Evolutionary conservation across 2,888 invertebrate species (phyloP).

Genomic region (Idaea biselata): DNA sequence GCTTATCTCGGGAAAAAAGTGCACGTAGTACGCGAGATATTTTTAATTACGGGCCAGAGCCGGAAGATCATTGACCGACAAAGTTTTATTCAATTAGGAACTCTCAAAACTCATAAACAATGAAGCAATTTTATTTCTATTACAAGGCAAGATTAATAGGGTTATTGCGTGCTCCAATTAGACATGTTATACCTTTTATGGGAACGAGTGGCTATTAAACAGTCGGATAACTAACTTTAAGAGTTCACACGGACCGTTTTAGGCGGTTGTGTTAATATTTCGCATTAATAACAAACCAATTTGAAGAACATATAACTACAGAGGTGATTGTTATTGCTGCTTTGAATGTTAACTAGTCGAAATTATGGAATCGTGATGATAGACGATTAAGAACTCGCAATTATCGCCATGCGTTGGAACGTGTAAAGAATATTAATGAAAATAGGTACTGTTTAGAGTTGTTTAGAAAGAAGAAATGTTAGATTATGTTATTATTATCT

Average conservation of each 20-base stretch:
- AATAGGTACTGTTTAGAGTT: no score
- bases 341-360: slow-evolving; percentile 28
- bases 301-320: slow-evolving; percentile 24
- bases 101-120: slow-evolving; percentile 35
- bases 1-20: slow-evolving; percentile 31
- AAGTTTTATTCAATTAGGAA: slow-evolving; percentile 25
- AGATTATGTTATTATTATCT: no score
- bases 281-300: slow-evolving; percentile 45
- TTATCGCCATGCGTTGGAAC: not conserved
- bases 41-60: slow-evolving; percentile 31
- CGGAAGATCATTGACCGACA: slow-evolving; percentile 30
- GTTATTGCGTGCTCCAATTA: slow-evolving; percentile 67
- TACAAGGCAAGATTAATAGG: slow-evolving; percentile 58
- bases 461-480: no score
- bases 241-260: slow-evolving; percentile 50
- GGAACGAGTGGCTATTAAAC: slow-evolving; percentile 52
- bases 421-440: not conserved
- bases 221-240: slow-evolving; percentile 29
- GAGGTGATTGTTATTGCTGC: slow-evolving; percentile 23
- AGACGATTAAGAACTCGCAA: slow-evolving; percentile 11
- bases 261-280: slow-evolving; percentile 48
- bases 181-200: slow-evolving; percentile 46
- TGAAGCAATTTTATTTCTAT: slow-evolving; percentile 51
- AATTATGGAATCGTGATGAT: slow-evolving; percentile 24
- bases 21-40: slow-evolving; percentile 18